phyloP scores from a whole-genome alignment of 2,797 vertebrate species.

The Miopithecus talapoin region DNA sequence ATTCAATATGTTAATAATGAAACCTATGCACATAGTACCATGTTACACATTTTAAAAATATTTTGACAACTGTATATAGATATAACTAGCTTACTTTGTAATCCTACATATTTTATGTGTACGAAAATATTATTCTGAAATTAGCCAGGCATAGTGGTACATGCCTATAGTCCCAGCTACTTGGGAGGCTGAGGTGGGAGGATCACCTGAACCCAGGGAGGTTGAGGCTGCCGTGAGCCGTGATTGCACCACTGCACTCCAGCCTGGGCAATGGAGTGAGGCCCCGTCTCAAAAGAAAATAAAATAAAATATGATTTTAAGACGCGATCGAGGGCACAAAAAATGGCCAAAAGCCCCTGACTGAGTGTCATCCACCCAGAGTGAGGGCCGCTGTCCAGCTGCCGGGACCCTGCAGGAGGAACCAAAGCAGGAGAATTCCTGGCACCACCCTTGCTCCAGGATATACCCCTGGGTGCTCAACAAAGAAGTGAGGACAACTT shows the following conservation, averaged over 20 bases:
- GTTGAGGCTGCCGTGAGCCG: background rate
- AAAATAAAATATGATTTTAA: background rate
- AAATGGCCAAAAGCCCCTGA: background rate
- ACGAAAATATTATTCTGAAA: background rate
- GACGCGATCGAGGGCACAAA: background rate
- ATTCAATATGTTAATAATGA: background rate
- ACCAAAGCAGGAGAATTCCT: background rate
- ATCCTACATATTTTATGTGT: background rate
- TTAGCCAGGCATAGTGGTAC: background rate
- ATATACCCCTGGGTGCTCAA: accelerated
- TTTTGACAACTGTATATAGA: background rate
- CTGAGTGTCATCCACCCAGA: background rate
- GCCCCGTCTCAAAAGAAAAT: background rate
- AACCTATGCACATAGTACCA: background rate
- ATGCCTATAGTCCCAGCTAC: background rate
- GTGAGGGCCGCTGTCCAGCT: too few relatives aligned
- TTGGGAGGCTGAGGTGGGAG: background rate
- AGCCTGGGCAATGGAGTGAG: background rate
- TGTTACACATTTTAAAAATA: background rate
- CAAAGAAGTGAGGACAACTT: background rate
- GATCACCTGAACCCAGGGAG: background rate
- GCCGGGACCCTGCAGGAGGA: background rate
- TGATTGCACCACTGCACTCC: background rate
- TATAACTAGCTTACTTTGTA: background rate
- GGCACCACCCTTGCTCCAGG: background rate